A percentile compares a stretch with the other conserved stretches of the same genome.
These are phyloP conservation scores for Pocillopora damicornis DNA, from an alignment of 64 coral and sea anemone species.

Conservation along the genomic window DNA sequence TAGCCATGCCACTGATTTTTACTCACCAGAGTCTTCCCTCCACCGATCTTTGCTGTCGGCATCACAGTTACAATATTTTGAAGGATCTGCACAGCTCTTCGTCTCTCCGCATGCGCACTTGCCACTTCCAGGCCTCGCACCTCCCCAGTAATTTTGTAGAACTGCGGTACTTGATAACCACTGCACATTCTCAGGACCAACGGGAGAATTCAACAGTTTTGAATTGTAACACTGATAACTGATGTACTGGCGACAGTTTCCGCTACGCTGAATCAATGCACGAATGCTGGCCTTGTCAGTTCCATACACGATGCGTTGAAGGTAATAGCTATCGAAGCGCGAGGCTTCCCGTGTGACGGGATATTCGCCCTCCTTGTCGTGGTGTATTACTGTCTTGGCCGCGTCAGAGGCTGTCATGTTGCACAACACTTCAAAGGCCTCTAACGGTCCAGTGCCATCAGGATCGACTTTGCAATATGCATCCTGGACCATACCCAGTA, in stretches of 20 bases:
- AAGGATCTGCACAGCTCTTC: conserved; percentile 56
- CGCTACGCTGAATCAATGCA: conserved; percentile 57
- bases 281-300: conserved; percentile 64
- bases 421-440: conserved; percentile 53
- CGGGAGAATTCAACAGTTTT: conserved; percentile 60
- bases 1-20: neutral
- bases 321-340: conserved; percentile 14
- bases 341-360: conserved; percentile 33
- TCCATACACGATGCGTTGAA: conserved; percentile 54
- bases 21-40: conserved; percentile 76
- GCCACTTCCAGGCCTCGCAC: conserved; percentile 40
- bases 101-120: conserved; percentile 74
- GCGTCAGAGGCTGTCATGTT: conserved; percentile 65
- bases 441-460: conserved; percentile 66
- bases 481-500: conserved; percentile 59
- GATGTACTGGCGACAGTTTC: conserved; percentile 71
- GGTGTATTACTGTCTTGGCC: conserved; percentile 55
- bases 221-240: conserved; percentile 75
- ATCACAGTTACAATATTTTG: conserved; percentile 85
- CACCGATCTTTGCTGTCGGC: conserved; percentile 46
- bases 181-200: conserved; percentile 64
- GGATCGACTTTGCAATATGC: conserved; percentile 81
- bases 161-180: conserved; percentile 63
- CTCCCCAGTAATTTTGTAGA: conserved; percentile 69
- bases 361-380: conserved; percentile 47